These are phyloP conservation scores for Ariolimax columbianus DNA, from an alignment of 2,888 invertebrate genomes.

Conservation along the genomic window DNA sequence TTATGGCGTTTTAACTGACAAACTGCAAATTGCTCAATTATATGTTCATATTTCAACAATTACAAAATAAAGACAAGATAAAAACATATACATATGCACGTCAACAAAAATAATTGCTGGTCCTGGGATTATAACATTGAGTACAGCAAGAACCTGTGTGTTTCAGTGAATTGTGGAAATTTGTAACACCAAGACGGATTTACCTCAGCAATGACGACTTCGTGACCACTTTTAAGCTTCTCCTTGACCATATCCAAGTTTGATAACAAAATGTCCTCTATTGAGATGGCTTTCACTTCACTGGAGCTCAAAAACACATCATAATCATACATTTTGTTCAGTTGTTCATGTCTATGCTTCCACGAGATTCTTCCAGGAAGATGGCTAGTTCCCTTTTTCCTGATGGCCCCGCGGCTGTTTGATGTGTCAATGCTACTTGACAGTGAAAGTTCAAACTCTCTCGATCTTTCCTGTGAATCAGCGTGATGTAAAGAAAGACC, in stretches of 20 bases:
- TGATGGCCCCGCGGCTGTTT: too few relatives aligned
- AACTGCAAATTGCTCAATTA: too few relatives aligned
- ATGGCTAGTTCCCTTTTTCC: not conserved
- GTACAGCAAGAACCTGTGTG: too few relatives aligned
- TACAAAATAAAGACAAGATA: too few relatives aligned
- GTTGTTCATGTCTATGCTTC: not conserved
- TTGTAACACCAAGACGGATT: not conserved
- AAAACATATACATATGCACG: too few relatives aligned
- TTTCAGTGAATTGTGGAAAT: not conserved
- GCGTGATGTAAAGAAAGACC: not conserved
- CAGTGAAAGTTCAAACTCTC: conserved; percentile 25
- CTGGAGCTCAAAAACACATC: conserved; percentile 23
- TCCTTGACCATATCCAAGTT: conserved; percentile 50
- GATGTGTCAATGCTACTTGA: conserved; percentile 7
- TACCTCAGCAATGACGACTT: conserved; percentile 54
- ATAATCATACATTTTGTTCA: not conserved
- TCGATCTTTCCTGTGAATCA: not conserved
- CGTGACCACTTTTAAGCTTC: conserved; percentile 49
- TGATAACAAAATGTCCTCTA: conserved; percentile 53
- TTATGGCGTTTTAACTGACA: too few relatives aligned
- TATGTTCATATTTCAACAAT: too few relatives aligned
- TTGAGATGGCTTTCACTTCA: conserved; percentile 47
- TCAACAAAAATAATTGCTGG: too few relatives aligned
- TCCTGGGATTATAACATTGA: not conserved
- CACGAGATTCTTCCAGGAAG: not conserved